Evolutionary conservation across 2,888 invertebrate genomes (phyloP), one percentile per base, ranked within the genome.

Genomic region (Alentia gelatinosa): DNA sequence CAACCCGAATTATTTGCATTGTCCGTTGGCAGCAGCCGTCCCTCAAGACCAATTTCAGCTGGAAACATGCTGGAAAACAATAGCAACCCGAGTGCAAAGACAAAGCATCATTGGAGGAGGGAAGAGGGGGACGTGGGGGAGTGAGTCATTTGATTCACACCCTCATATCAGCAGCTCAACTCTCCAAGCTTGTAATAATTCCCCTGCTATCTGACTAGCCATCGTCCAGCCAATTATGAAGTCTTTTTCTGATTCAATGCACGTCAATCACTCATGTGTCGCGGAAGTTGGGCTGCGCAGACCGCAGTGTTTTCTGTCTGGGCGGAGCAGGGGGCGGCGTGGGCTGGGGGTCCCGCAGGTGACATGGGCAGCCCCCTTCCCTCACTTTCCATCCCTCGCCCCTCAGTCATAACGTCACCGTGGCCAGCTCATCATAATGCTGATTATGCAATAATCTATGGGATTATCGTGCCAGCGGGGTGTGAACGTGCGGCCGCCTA

Each of bases 371-470:
- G n/a, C n/a, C n/a, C n/a, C n/a, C n/a, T n/a, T n/a, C n/a, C n/a
- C n/a, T n/a, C n/a, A n/a, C n/a, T n/a, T n/a, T 47, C 47, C 9
- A 47, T 19, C 19, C 47, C 47, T 47, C 9, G 19, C 19, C 9
- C 47, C 47, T 19, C 19, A 47, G 47, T 47, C 47, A 47, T 19
- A 47, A 79, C n/a, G 79, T 33, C 35, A 79, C 35, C 79, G 33
- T 9, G 35, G 5, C 35, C 37, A 9, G 79, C 79, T 63, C 79
- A 37, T 35, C 35, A 37, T 79, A 79, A 79, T 79, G 79, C 79
- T 79, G 35, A 79, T 79, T 79, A 79, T 79, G 79, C 79, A 79
- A 79, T 79, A 79, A 79, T 79, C 79, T 79, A 79, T 79, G 79
- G 79, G 79, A 79, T 79, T 79, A 79, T 79, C 79, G 79, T 15